phyloP scores from a whole-genome alignment of 2,888 invertebrate genomes.

The Blera fallax region DNA sequence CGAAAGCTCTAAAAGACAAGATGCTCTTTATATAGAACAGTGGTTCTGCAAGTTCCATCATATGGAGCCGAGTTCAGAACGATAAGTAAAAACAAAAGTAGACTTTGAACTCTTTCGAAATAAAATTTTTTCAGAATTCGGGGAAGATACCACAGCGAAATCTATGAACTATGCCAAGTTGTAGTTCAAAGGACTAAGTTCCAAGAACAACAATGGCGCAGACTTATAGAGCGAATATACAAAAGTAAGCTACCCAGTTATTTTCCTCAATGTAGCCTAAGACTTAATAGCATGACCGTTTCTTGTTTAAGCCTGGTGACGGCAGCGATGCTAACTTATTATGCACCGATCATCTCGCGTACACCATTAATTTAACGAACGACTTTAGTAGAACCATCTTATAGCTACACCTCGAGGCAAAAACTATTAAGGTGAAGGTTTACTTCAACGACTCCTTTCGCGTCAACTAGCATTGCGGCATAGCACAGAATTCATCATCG shows the following conservation, averaged over 20 bases:
- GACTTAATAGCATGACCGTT: conserved; percentile 77
- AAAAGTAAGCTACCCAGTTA: conserved; percentile 87
- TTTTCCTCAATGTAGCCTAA: conserved; percentile 81
- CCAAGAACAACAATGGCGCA: too few relatives aligned
- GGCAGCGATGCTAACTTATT: conserved; percentile 71
- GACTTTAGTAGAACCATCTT: conserved; percentile 76
- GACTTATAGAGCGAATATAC: too few relatives aligned
- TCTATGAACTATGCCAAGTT: too few relatives aligned
- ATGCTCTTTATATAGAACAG: too few relatives aligned
- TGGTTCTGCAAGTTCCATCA: too few relatives aligned
- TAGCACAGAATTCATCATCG: conserved; percentile 83
- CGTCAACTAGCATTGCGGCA: conserved; percentile 86
- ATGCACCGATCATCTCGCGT: conserved; percentile 79
- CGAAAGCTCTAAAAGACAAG: too few relatives aligned
- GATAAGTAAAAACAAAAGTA: too few relatives aligned
- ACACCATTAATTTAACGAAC: conserved; percentile 75
- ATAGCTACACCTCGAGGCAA: conserved; percentile 74
- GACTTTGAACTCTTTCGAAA: too few relatives aligned
- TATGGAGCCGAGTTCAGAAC: too few relatives aligned
- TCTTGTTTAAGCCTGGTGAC: conserved; percentile 76
- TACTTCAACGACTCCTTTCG: conserved; percentile 83
- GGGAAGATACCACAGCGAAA: too few relatives aligned
- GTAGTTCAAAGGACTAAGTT: too few relatives aligned
- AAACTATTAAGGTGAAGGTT: not conserved
- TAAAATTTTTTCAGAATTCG: too few relatives aligned